Evolutionary conservation across 2,888 invertebrate species (phyloP), one percentile per base, ranked within the genome.

Genomic region (Lordiphosa andalusiaca): DNA sequence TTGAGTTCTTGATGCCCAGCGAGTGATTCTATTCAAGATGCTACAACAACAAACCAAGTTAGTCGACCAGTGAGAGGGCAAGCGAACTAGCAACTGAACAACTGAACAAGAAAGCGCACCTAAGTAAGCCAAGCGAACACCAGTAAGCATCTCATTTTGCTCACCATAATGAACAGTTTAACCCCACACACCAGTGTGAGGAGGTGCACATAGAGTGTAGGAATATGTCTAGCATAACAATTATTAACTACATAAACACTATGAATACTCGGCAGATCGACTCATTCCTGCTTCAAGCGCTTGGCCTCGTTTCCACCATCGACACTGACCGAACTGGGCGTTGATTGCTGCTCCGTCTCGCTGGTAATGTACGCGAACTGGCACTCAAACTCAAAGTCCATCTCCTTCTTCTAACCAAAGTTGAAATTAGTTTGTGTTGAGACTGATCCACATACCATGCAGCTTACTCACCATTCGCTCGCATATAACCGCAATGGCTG

Each of bases 401-500:
- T 80, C 49, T 88, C 87, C 57, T 78, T 78, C 58, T 87, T 87
- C 73, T 88, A 80, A 47, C 37, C 55, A 65, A 70, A 64, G 53
- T 57, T 50, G 41, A 4, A 51, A 51, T 39, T 37, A 53, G 51
- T 71, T 74, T 68, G 35, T 70, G 53, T 25, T n/a, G 30, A 39
- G 13, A 30, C 46, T 13, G 36, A 44, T 30, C 37, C 16, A 25
- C 36, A 16, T 47, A 2, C 10, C 7, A 13, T 4, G 10, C 10
- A 5, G 6, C 30, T 30, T 30, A 65, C 69, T 86, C 80, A 89
- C 89, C 88, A 88, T 87, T 53, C 88, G 84, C 70, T 89, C 91
- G 51, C 92, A 90, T 94, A 98, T 97, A 67, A 98, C 98, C 75
- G 98, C 97, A 87, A 99, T 98, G 58, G 98, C 97, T 73, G 98